phyloP scores from a whole-genome alignment of 1,140 invertebrate species.

The Hypothenemus hampei region DNA sequence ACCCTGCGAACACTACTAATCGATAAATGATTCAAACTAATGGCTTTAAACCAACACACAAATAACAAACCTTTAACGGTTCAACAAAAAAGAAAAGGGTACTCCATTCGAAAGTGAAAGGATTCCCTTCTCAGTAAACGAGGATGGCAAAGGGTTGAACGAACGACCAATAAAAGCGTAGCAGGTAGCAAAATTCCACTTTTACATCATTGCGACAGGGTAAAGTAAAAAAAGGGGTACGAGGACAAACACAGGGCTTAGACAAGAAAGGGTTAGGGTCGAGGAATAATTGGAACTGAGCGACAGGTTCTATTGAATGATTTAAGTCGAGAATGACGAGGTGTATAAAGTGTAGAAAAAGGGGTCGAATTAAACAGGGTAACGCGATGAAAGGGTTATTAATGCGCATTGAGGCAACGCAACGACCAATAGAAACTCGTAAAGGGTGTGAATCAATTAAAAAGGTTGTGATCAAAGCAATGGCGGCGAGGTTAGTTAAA shows the following conservation, averaged over 20 bases:
- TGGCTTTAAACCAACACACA: too few species aligned
- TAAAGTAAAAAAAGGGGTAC: not conserved
- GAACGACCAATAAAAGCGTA: conserved; percentile 13
- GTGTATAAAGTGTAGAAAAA: not conserved
- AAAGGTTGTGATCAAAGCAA: not conserved
- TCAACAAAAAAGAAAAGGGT: not conserved
- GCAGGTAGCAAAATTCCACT: conserved; percentile 13
- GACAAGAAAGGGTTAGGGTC: conserved; percentile 7
- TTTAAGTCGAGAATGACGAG: not conserved
- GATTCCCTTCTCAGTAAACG: conserved; percentile 1
- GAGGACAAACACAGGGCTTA: not conserved
- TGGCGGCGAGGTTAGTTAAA: not conserved
- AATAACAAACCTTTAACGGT: not conserved
- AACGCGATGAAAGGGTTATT: conserved; percentile 2
- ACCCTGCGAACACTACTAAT: too few species aligned
- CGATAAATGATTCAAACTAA: too few species aligned
- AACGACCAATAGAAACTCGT: not conserved
- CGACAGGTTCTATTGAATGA: conserved; percentile 15
- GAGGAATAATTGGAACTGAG: conserved; percentile 3
- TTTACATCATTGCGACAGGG: not conserved
- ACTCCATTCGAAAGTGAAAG: conserved; percentile 14
- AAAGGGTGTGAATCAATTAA: not conserved
- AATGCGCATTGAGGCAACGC: not conserved
- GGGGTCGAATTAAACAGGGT: conserved; percentile 8
- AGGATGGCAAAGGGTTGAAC: conserved; percentile 2